Base-by-base conservation (phyloP, 2,888 invertebrate species). In the Diarsia brunnea region DNA sequence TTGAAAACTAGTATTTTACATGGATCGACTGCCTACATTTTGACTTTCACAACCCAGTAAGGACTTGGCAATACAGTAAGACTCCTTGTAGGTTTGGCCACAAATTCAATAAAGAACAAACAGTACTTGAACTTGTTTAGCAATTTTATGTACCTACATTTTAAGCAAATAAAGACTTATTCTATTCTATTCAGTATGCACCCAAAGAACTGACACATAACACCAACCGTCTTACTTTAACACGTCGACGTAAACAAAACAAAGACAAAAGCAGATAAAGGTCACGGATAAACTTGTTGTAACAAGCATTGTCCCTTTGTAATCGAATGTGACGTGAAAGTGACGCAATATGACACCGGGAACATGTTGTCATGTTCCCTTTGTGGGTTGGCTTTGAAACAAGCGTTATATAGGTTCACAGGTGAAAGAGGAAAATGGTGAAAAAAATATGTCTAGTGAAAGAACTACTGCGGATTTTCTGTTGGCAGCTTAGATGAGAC, bases 311-410 rank as follows among this genome's bases (percentile, higher is more conserved):
- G 81, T 81, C 80, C 81, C 76, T 84, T 78, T 83, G 78, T 81
- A 78, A 84, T 84, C 78, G 78, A 84, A 88, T 80, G 82, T 84
- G 88, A 84, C 76, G 78, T 82, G 65, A 45, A 74, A 81, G 69
- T 82, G 85, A 84, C 82, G 81, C 78, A 81, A 79, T 88, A 85
- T 87, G 88, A 82, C 78, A 84, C 84, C 63, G 79, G 74, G 79
- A 69, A 79, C 78, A 75, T 78, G 55, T 65, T 72, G 79, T 76
- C 69, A 79, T 78, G 79, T 85, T 68, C 58, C 79, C 81, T 84
- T 85, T 87, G 84, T 79, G 45, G 70, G 31, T 31, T 66, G 61
- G 69, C 66, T 78, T 77, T 69, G 47, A 72, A 69, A 77, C 16
- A 70, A 61, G 68, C 53, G 60, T 27, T n/a, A n/a, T n/a, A n/a